phyloP scores from a whole-genome alignment of 2,797 vertebrate species.

The Peromyscus eremicus region DNA sequence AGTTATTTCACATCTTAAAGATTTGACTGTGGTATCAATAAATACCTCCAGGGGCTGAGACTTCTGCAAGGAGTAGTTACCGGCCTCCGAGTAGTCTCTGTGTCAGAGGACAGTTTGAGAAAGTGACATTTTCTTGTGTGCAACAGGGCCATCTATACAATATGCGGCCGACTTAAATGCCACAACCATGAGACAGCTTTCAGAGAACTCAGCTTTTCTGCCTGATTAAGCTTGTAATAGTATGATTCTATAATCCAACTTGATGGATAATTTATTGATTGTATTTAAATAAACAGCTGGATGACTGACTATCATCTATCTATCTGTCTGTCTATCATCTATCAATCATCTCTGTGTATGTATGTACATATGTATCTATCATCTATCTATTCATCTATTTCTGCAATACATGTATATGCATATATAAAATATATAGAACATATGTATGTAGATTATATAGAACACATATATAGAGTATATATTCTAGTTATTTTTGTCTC shows the following conservation, averaged over 20 bases:
- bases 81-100: background rate
- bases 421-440: background rate
- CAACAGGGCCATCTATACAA: background rate
- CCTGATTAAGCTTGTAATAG: background rate
- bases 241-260: background rate
- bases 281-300: background rate
- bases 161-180: background rate
- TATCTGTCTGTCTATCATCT: background rate
- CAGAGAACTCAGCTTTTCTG: constrained; percentile 8
- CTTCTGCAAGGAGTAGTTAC: background rate
- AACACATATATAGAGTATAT: background rate
- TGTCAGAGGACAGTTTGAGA: background rate
- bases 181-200: background rate
- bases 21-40: background rate
- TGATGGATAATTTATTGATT: background rate
- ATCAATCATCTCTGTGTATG: too few species aligned
- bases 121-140: background rate
- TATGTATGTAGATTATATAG: background rate
- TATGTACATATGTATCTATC: background rate
- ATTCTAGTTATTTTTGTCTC: background rate
- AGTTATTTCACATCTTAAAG: constrained; percentile 41
- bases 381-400: background rate
- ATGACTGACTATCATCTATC: background rate
- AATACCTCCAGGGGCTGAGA: background rate
- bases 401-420: background rate